Evolutionary conservation across 2,113 vertebrate species (phyloP).

Genomic region (Ophiodon elongatus): DNA sequence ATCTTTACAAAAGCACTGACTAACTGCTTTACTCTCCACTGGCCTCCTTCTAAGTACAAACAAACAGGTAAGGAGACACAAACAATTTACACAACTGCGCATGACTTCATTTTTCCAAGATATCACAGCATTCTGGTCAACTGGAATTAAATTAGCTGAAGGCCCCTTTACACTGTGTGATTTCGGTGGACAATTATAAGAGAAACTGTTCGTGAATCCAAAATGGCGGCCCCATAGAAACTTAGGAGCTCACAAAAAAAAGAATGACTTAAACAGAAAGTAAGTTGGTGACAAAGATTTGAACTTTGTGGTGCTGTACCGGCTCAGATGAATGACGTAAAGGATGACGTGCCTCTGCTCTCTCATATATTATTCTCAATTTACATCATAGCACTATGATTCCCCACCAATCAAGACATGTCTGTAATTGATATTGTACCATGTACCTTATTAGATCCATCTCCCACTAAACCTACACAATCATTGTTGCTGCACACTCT

Average conservation of each 20-base stretch:
- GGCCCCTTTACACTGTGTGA: not conserved
- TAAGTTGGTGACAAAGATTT: not conserved
- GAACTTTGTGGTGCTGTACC: not conserved
- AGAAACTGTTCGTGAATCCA: not conserved
- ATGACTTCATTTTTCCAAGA: not conserved
- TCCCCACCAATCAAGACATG: not conserved
- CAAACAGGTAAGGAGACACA: slow-evolving; percentile 35
- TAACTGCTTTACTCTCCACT: slow-evolving; percentile 38
- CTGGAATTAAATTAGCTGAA: slow-evolving; percentile 12
- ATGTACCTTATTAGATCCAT: not conserved
- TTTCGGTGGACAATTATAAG: not conserved
- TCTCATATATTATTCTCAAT: not conserved
- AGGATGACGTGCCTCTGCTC: not conserved
- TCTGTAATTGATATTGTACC: not conserved
- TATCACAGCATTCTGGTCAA: not conserved
- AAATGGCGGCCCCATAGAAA: not conserved
- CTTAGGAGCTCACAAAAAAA: not conserved
- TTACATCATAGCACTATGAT: not conserved
- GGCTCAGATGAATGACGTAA: not conserved
- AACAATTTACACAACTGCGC: slow-evolving; percentile 34
- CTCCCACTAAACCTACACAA: not conserved
- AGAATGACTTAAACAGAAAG: not conserved
- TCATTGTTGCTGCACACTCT: not conserved
- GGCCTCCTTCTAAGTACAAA: slow-evolving; percentile 34
- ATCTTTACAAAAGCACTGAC: slow-evolving; percentile 55